Conservation (phyloP, 2,888 invertebrate species). For the Phytoseiulus persimilis region DNA sequence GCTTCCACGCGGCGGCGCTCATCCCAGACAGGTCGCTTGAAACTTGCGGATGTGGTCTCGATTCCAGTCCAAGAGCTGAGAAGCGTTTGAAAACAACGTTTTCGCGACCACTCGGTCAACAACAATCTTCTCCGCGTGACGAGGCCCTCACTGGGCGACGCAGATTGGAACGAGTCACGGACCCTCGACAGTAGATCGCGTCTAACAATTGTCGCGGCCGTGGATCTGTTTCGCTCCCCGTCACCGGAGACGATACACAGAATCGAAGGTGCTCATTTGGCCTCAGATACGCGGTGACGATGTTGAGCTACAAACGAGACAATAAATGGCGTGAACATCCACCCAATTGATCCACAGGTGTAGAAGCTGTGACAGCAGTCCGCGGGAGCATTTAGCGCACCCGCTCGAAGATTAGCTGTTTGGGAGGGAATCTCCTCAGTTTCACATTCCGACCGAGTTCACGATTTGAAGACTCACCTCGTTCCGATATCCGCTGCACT, state of each 20-base stretch:
- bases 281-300: neutral
- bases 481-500: neutral
- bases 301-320: neutral
- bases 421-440: neutral
- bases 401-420: too few relatives aligned
- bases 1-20: too few relatives aligned
- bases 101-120: neutral
- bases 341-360: neutral
- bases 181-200: neutral
- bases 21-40: too few relatives aligned
- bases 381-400: neutral
- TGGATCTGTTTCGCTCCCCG: neutral
- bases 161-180: neutral
- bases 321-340: neutral
- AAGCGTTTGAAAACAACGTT: neutral
- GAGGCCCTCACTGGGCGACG: neutral
- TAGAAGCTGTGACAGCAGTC: neutral
- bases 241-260: neutral
- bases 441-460: too few relatives aligned
- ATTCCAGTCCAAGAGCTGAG: neutral
- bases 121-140: neutral
- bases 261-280: neutral
- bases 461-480: neutral
- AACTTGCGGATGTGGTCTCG: too few relatives aligned
- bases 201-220: neutral